A percentile compares a stretch with the other conserved stretches of the same genome.
phyloP scores from a whole-genome alignment of 2,888 invertebrate genomes.

The Sisyra terminalis region DNA sequence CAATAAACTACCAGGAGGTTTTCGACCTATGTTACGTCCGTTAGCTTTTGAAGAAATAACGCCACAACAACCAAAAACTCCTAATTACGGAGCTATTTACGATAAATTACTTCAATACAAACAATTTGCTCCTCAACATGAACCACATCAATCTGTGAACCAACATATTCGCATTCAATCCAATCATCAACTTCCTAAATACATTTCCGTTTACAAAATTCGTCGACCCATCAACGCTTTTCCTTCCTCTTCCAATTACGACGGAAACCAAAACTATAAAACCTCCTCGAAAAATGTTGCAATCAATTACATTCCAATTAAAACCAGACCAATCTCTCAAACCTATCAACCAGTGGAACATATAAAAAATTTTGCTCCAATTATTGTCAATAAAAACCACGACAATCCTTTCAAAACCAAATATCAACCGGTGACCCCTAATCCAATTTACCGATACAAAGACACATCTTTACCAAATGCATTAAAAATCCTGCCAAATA shows the following conservation, averaged over 20 bases:
- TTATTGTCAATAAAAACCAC: background rate
- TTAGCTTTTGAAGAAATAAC: conserved; percentile 8
- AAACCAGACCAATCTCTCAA: conserved; percentile 3
- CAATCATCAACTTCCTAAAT: conserved; percentile 1
- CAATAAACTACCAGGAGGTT: conserved; percentile 36
- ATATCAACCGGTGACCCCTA: conserved; percentile 1
- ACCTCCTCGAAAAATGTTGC: background rate
- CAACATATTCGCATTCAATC: background rate
- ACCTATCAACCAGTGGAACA: conserved; percentile 5
- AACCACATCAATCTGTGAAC: conserved; percentile 9
- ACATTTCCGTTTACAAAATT: background rate
- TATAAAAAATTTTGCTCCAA: background rate
- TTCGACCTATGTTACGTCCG: conserved; percentile 27
- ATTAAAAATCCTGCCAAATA: conserved; percentile 10
- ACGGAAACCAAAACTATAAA: background rate
- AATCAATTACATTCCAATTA: background rate
- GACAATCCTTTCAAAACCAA: background rate
- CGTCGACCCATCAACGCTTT: background rate
- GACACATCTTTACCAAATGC: conserved; percentile 12
- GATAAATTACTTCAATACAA: conserved; percentile 25
- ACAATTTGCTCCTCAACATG: conserved; percentile 16
- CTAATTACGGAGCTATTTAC: conserved; percentile 24
- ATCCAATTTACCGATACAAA: conserved; percentile 4
- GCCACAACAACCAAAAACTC: conserved; percentile 13
- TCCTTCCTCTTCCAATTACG: background rate